A percentile compares a stretch with the other conserved stretches of the same genome.
These are phyloP conservation scores for Sarcophaga subvicina DNA, from an alignment of 2,888 invertebrate genomes.

Conservation along the genomic window DNA sequence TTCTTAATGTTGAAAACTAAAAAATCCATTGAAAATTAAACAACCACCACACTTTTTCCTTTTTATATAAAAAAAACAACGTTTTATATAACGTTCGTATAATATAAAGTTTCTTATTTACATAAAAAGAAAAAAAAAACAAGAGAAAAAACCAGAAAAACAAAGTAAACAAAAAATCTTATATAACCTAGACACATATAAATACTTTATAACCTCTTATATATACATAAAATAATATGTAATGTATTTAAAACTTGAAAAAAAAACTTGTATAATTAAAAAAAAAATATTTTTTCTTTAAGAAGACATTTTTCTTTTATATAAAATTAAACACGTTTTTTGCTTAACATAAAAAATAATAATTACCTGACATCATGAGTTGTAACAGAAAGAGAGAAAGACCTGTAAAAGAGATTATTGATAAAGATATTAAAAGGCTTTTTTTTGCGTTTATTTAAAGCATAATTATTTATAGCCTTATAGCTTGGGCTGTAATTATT, in stretches of 20 bases:
- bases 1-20: conserved; percentile 8
- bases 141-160: not conserved
- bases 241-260: not conserved
- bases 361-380: not conserved
- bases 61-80: not conserved
- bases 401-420: conserved; percentile 49
- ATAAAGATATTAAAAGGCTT: conserved; percentile 37
- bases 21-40: conserved; percentile 2
- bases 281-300: conserved; percentile 32
- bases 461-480: no score
- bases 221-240: not conserved
- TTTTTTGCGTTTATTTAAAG: no score
- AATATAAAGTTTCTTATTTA: conserved; percentile 7
- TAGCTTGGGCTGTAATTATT: no score
- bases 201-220: conserved; percentile 2
- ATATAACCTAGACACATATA: not conserved
- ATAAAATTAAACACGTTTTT: not conserved
- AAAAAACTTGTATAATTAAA: not conserved
- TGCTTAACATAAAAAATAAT: not conserved
- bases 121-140: not conserved
- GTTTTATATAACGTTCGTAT: not conserved
- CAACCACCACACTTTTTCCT: not conserved
- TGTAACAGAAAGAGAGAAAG: not conserved
- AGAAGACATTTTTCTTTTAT: conserved; percentile 35
- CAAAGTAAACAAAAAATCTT: not conserved